These are phyloP conservation scores for Apoda limacodes DNA, from an alignment of 2,888 invertebrate species.

Conservation along the genomic window DNA sequence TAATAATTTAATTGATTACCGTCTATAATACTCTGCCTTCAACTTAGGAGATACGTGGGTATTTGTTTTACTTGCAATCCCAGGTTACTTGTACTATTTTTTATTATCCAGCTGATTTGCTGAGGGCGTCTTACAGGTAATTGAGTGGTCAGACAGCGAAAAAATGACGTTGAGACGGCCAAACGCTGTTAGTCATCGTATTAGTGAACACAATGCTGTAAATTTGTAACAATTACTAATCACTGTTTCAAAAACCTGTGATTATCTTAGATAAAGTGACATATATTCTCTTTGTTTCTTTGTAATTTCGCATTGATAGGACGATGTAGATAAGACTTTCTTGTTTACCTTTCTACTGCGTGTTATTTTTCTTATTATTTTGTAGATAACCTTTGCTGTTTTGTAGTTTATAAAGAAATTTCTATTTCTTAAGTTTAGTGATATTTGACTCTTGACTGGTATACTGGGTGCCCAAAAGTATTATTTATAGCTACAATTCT, in stretches of 20 bases:
- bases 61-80: too few relatives aligned
- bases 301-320: slow-evolving; percentile 50
- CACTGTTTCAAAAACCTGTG: slow-evolving; percentile 29
- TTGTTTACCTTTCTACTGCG: slow-evolving; percentile 43
- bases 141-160: slow-evolving; percentile 31
- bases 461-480: too few relatives aligned
- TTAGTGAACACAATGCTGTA: too few relatives aligned
- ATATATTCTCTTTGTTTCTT: slow-evolving; percentile 52
- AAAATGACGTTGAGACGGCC: slow-evolving; percentile 45
- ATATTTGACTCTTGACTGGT: too few relatives aligned
- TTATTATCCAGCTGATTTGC: slow-evolving; percentile 61
- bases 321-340: slow-evolving; percentile 43
- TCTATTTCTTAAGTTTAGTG: too few relatives aligned
- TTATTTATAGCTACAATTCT: slow-evolving; percentile 23
- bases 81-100: too few relatives aligned
- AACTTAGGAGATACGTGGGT: too few relatives aligned
- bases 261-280: slow-evolving; percentile 42
- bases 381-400: too few relatives aligned
- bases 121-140: slow-evolving; percentile 48
- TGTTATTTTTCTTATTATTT: slow-evolving; percentile 18
- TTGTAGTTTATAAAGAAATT: too few relatives aligned
- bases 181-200: slow-evolving; percentile 61
- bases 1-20: too few relatives aligned
- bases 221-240: too few relatives aligned
- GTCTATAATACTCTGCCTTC: too few relatives aligned